These are phyloP conservation scores for Craterocephalus amniculus DNA, from an alignment of 2,797 vertebrate genomes.

Conservation along the genomic window DNA sequence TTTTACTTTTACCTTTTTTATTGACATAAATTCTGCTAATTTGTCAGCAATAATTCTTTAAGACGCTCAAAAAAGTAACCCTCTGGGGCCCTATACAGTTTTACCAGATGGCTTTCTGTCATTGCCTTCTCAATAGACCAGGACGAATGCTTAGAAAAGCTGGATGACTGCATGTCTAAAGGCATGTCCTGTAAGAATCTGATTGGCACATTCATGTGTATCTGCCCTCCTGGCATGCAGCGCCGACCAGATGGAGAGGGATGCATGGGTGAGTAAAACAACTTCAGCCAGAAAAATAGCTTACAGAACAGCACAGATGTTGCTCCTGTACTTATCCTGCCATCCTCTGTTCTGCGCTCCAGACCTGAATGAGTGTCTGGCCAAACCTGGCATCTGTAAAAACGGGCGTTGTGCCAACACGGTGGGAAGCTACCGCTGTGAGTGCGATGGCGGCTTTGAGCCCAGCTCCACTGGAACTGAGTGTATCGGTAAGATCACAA, in stretches of 20 bases:
- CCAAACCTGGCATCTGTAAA: slow-evolving; percentile 90
- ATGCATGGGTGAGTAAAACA: slow-evolving; percentile 87
- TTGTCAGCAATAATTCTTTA: neutral
- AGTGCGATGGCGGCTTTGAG: slow-evolving; percentile 92
- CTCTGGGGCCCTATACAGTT: neutral
- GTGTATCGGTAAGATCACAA: slow-evolving; percentile 86
- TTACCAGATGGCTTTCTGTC: neutral
- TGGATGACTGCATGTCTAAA: slow-evolving; percentile 89
- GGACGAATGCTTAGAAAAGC: slow-evolving; percentile 90
- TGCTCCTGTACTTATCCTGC: slow-evolving; percentile 6
- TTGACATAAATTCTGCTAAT: neutral
- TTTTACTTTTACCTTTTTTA: neutral
- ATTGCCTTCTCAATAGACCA: slow-evolving; percentile 81
- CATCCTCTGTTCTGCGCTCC: slow-evolving; percentile 34
- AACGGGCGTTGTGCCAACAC: slow-evolving; percentile 92
- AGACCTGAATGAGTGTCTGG: slow-evolving; percentile 93
- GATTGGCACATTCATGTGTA: slow-evolving; percentile 92
- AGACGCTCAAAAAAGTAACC: neutral
- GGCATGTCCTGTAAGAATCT: slow-evolving; percentile 96
- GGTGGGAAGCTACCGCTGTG: slow-evolving; percentile 90
- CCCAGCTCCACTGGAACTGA: slow-evolving; percentile 88
- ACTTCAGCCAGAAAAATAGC: neutral
- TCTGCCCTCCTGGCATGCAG: slow-evolving; percentile 91
- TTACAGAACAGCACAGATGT: neutral
- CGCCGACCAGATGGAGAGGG: slow-evolving; percentile 88